A percentile compares a stretch with the other conserved stretches of the same genome.
Evolutionary conservation across 1,140 invertebrate genomes (phyloP).

Genomic region (Cotesia vestalis): DNA sequence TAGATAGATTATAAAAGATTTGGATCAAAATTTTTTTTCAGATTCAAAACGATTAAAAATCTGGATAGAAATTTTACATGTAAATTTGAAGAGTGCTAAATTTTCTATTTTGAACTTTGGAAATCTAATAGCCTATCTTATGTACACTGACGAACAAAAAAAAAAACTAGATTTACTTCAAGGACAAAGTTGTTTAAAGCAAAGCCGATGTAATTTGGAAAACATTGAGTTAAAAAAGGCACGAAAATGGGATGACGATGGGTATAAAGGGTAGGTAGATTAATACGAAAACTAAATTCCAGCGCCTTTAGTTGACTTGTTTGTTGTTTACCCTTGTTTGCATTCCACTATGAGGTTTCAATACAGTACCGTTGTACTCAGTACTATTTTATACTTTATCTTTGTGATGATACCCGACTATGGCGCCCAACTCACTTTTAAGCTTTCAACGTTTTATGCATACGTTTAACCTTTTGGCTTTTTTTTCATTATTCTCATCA

Average conservation of each 20-base stretch:
- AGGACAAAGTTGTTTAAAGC: neutral
- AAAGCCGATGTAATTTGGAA: neutral
- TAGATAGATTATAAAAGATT: too few relatives aligned
- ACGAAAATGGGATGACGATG: neutral
- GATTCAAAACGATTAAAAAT: too few relatives aligned
- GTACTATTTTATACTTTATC: slow-evolving; percentile 32
- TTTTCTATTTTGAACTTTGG: too few relatives aligned
- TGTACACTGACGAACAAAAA: too few relatives aligned
- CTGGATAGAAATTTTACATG: too few relatives aligned
- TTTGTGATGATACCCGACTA: slow-evolving; percentile 30
- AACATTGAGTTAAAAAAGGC: neutral
- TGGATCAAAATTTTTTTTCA: too few relatives aligned
- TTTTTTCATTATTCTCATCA: too few relatives aligned
- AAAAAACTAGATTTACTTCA: too few relatives aligned
- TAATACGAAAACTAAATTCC: slow-evolving; percentile 26
- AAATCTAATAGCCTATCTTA: too few relatives aligned
- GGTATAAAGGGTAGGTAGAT: neutral
- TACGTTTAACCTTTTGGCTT: slow-evolving; percentile 20
- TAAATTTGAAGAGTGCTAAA: too few relatives aligned
- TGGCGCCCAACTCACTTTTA: slow-evolving; percentile 5
- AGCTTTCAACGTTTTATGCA: slow-evolving; percentile 14
- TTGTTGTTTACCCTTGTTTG: slow-evolving; percentile 37
- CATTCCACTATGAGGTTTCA: slow-evolving; percentile 34
- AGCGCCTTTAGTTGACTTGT: neutral
- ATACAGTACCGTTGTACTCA: slow-evolving; percentile 12